A percentile compares a stretch with the other conserved stretches of the same genome.
phyloP scores from a whole-genome alignment of 2,797 vertebrate genomes.

The Sus cebifrons region DNA sequence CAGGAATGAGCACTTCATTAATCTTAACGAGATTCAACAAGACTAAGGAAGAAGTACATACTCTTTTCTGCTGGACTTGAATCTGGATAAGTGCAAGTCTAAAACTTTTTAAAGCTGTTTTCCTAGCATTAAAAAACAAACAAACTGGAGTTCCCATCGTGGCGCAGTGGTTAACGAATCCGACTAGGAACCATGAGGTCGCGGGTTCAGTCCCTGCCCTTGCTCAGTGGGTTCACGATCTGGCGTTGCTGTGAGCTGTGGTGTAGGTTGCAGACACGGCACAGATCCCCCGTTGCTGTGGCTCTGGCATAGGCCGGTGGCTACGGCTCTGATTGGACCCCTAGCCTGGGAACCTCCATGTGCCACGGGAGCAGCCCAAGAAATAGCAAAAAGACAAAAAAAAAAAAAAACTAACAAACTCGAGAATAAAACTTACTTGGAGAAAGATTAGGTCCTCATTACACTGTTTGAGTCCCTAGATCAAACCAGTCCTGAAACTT shows the following conservation, averaged over 20 bases:
- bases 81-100: background rate
- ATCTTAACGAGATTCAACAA: background rate
- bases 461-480: background rate
- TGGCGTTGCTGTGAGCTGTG: too few species aligned
- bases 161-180: too few species aligned
- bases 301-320: too few species aligned
- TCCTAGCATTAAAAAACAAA: background rate
- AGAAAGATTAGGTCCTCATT: background rate
- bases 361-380: too few species aligned
- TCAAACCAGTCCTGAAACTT: background rate
- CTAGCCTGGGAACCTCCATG: too few species aligned
- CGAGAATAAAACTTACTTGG: background rate
- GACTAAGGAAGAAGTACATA: background rate
- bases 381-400: too few species aligned
- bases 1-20: background rate
- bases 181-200: too few species aligned
- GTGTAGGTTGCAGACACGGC: too few species aligned
- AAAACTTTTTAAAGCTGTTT: background rate
- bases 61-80: constrained; percentile 41
- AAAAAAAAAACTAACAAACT: background rate
- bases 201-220: too few species aligned
- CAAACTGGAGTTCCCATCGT: background rate
- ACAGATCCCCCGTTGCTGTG: too few species aligned
- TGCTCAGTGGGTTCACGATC: too few species aligned
- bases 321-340: too few species aligned